Evolutionary conservation across 1,140 invertebrate genomes (phyloP).

Genomic region (Onthophagus taurus): DNA sequence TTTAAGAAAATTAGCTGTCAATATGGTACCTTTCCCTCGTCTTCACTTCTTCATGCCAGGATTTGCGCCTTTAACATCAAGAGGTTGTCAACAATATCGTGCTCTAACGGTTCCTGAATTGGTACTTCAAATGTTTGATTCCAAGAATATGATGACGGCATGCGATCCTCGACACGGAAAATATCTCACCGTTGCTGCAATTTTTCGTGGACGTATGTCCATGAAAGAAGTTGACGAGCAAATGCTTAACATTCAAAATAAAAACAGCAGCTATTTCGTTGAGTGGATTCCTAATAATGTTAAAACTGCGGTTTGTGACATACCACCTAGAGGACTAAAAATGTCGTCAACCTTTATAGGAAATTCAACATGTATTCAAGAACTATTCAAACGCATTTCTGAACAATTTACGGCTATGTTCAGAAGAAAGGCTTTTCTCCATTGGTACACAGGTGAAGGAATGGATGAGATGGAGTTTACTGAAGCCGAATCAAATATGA

Average conservation of each 20-base stretch:
- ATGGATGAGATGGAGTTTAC: constrained; percentile 83
- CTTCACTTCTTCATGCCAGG: constrained; percentile 97
- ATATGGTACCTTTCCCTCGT: constrained; percentile 96
- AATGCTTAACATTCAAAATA: constrained; percentile 85
- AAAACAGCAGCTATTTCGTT: constrained; percentile 87
- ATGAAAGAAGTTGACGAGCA: constrained; percentile 93
- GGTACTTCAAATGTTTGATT: constrained; percentile 85
- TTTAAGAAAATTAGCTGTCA: constrained; percentile 89
- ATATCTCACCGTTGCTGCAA: constrained; percentile 88
- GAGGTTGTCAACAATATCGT: constrained; percentile 75
- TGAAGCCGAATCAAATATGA: too few relatives aligned
- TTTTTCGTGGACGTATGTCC: constrained; percentile 92
- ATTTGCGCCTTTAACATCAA: constrained; percentile 86
- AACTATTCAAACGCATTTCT: constrained; percentile 81
- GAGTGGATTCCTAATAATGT: constrained; percentile 94
- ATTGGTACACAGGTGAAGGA: constrained; percentile 87
- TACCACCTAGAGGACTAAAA: constrained; percentile 81
- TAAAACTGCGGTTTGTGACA: constrained; percentile 86
- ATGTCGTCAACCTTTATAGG: constrained; percentile 90
- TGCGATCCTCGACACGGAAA: constrained; percentile 88
- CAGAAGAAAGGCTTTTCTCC: constrained; percentile 87
- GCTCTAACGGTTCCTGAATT: constrained; percentile 81
- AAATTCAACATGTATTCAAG: constrained; percentile 84
- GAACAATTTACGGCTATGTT: constrained; percentile 92
- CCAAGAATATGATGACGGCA: constrained; percentile 92